These are phyloP conservation scores for Autographa pulchrina DNA, from an alignment of 2,888 invertebrate species.

Conservation along the genomic window DNA sequence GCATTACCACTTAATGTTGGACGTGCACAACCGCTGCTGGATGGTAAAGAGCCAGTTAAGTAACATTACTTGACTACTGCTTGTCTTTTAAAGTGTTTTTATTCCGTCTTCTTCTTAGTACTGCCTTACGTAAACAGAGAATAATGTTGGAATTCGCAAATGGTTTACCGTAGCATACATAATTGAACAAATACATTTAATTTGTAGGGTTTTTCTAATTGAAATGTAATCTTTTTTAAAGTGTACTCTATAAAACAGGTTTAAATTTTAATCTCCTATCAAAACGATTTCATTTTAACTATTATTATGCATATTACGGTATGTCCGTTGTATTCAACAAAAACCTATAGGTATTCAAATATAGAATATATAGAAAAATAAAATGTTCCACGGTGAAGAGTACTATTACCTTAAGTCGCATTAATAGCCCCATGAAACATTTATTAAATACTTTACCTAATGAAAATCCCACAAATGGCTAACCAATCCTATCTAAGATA, in stretches of 20 bases:
- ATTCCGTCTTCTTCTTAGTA: not conserved
- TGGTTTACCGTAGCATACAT: no score
- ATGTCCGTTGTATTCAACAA: no score
- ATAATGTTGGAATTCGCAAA: not conserved
- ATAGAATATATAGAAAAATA: no score
- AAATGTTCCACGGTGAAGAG: not conserved
- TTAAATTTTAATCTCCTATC: no score
- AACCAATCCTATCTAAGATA: conserved; percentile 33
- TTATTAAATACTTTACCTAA: conserved; percentile 21
- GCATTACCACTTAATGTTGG: conserved; percentile 3
- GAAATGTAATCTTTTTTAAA: no score
- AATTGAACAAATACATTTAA: no score
- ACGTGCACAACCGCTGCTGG: not conserved
- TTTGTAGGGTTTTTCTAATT: no score
- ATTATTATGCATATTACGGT: no score
- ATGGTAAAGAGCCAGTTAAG: not conserved
- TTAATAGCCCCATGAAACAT: not conserved
- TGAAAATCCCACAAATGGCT: conserved; percentile 27
- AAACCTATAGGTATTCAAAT: no score
- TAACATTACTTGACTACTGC: not conserved
- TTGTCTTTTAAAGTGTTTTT: not conserved
- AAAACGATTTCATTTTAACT: no score
- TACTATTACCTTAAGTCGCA: not conserved
- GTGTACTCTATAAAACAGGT: no score
- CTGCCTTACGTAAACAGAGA: not conserved